Conservation (phyloP, 1,140 invertebrate species). For the Saccostrea glomerata region DNA sequence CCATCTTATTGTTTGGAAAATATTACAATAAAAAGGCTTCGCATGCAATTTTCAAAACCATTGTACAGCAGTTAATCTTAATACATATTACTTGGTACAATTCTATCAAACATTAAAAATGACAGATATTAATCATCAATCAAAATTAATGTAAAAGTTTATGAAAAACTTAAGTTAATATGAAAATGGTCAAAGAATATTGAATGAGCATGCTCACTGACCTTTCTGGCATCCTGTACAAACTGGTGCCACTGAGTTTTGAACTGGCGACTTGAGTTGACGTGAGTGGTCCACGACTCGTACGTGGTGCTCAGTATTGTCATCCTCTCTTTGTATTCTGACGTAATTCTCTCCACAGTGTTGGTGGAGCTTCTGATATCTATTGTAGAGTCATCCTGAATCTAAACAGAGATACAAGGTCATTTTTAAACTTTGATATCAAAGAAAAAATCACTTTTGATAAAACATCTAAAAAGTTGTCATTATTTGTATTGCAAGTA, state of each 20-base stretch:
- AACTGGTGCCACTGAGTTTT: slow-evolving; percentile 85
- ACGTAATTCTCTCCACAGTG: slow-evolving; percentile 86
- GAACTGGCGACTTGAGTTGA: slow-evolving; percentile 84
- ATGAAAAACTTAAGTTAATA: neutral
- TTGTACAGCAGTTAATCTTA: neutral
- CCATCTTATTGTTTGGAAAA: neutral
- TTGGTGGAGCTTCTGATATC: slow-evolving; percentile 85
- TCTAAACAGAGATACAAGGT: slow-evolving; percentile 78
- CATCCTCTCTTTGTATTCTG: slow-evolving; percentile 85
- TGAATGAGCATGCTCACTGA: slow-evolving; percentile 70
- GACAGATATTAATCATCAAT: neutral
- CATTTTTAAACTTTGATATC: too few relatives aligned
- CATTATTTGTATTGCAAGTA: too few relatives aligned
- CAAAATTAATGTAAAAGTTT: neutral
- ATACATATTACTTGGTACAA: too few relatives aligned
- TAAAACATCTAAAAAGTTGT: too few relatives aligned
- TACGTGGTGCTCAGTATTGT: slow-evolving; percentile 84
- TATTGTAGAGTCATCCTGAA: slow-evolving; percentile 86
- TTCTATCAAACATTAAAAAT: neutral
- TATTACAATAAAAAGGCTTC: slow-evolving; percentile 16
- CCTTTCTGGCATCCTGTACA: slow-evolving; percentile 87
- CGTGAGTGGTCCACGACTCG: slow-evolving; percentile 85
- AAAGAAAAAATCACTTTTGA: too few relatives aligned
- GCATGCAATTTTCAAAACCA: slow-evolving; percentile 43
- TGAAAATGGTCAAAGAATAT: neutral